These are phyloP conservation scores for Heteromyza rotundicornis DNA, from an alignment of 2,888 invertebrate genomes.

Conservation along the genomic window DNA sequence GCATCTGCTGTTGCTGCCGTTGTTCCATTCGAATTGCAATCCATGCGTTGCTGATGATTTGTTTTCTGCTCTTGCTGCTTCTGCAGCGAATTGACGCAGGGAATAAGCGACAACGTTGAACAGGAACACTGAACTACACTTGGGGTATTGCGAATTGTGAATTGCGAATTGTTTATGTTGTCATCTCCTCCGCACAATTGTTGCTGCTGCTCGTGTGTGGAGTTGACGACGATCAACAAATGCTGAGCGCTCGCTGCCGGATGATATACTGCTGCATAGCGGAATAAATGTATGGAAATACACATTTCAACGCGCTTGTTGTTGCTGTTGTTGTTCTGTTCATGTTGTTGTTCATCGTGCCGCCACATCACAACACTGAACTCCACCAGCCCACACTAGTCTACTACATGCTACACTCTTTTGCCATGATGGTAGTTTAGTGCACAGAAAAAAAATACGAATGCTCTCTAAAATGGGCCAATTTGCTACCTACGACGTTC, in stretches of 20 bases:
- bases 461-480: slow-evolving; percentile 49
- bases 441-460: too few species aligned
- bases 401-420: too few species aligned
- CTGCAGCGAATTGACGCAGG: too few species aligned
- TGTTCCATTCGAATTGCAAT: neutral
- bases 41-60: slow-evolving; percentile 4
- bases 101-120: too few species aligned
- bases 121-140: neutral
- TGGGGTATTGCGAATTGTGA: too few species aligned
- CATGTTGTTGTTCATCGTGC: slow-evolving; percentile 16
- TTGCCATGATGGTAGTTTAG: too few species aligned
- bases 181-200: slow-evolving; percentile 54
- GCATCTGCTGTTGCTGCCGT: slow-evolving; percentile 18
- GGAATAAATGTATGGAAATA: too few species aligned
- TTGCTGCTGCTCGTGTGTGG: slow-evolving; percentile 35
- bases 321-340: slow-evolving; percentile 7
- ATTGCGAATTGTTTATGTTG: slow-evolving; percentile 56
- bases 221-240: too few species aligned
- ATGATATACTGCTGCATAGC: slow-evolving; percentile 49
- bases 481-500: slow-evolving; percentile 53
- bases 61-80: too few species aligned
- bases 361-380: slow-evolving; percentile 33
- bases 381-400: too few species aligned
- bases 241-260: too few species aligned
- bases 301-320: slow-evolving; percentile 22